Base-by-base conservation (phyloP, 2,797 vertebrate species). In the Thunnus albacares region DNA sequence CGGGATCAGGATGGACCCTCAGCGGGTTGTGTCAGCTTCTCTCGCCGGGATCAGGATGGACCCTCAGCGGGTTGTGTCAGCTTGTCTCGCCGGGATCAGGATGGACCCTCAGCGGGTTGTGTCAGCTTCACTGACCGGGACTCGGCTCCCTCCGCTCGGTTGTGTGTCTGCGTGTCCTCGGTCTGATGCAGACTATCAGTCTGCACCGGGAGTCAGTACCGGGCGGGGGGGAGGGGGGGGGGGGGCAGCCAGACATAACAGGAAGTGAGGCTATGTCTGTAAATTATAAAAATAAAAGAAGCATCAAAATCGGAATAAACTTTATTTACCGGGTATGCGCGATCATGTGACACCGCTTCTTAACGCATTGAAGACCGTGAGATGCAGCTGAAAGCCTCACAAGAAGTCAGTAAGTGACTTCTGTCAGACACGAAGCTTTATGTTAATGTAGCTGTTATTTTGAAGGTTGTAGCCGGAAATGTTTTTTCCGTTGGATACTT, bases 241-340 rank as follows among this genome's bases (percentile, higher is more conserved):
- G 35, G 62, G 47, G 28, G 51, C 81, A 55, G 68, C 71, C 72
- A 90, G 90, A 92, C 90, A 92, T 86, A 92, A 91, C 88, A 92
- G 91, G 87, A 91, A 92, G 84, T 82, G 86, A 81, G 79, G 45
- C 41, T 41, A 77, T 69, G 65, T 62, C 76, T 62, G 20, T 0
- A 22, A 20, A 10, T 52, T 69, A 61, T n/a, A 53, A 80, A 68
- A 90, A 83, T 86, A 87, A 90, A 22, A 87, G 76, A 13, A 38
- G 68, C 61, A 4, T 59, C 33, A 59, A 4, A 2, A 43, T 43
- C 6, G 12, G n/a, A 33, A 33, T 33, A 33, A 33, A 33, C 30
- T 33, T 43, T 4, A 43, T 43, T 14, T 12, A 10, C 2, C n/a
- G 24, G 52, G 17, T 18, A 7, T 51, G 47, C 7, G 47, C 3